Percentiles rank a stretch among this genome's conserved stretches.
Conservation (phyloP, 2,797 vertebrate species). For the Siniperca obscura region DNA sequence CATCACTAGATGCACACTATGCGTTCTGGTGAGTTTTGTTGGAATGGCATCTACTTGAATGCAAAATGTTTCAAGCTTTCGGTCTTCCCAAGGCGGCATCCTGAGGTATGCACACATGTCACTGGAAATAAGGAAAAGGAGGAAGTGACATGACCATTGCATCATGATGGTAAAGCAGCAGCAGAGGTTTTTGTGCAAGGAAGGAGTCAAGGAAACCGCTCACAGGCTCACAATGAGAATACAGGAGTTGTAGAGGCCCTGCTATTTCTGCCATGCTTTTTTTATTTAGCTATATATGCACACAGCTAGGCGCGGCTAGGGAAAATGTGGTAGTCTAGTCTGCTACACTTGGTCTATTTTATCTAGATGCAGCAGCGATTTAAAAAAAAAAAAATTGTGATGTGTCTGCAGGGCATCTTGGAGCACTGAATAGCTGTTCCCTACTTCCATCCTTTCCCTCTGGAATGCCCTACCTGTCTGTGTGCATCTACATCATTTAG, state of each 20-base stretch:
- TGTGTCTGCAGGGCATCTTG: slow-evolving; percentile 41
- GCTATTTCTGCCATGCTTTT: slow-evolving; percentile 9
- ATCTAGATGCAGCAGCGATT: slow-evolving; percentile 26
- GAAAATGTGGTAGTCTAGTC: slow-evolving; percentile 7
- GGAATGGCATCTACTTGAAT: background rate
- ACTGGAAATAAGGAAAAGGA: background rate
- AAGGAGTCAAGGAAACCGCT: background rate
- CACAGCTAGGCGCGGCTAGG: background rate
- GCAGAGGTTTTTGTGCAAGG: background rate
- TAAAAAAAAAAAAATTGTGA: background rate
- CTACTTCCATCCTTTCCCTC: slow-evolving; percentile 53
- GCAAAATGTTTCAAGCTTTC: background rate
- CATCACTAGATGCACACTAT: background rate
- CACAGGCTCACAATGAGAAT: background rate
- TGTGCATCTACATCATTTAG: slow-evolving; percentile 55
- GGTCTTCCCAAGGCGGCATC: too few relatives aligned
- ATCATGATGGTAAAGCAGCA: too few relatives aligned
- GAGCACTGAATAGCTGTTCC: slow-evolving; percentile 39
- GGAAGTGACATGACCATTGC: background rate
- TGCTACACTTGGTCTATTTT: slow-evolving; percentile 40
- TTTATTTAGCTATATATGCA: background rate
- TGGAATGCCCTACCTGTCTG: slow-evolving; percentile 57
- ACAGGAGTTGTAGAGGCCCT: background rate
- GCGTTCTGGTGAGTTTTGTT: background rate
- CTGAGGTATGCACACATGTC: background rate